Percentiles rank a stretch among this genome's conserved stretches.
These are phyloP conservation scores for Oscheius sp. DNA, from an alignment of 2,888 invertebrate species.

Conservation along the genomic window DNA sequence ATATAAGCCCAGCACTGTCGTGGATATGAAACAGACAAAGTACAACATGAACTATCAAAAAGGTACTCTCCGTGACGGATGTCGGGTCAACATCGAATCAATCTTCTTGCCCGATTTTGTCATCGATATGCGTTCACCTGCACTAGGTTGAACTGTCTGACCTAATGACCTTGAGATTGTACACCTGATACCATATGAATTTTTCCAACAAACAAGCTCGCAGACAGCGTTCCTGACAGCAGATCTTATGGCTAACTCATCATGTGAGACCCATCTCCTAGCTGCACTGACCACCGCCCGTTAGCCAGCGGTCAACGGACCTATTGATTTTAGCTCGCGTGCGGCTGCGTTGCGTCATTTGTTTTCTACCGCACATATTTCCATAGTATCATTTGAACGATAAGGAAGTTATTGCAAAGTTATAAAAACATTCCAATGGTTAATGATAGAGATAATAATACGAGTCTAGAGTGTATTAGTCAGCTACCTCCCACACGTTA, in stretches of 20 bases:
- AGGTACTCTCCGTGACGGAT: conserved; percentile 5
- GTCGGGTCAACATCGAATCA: conserved; percentile 14
- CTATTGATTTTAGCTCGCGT: conserved; percentile 35
- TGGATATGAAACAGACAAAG: background rate
- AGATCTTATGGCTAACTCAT: background rate
- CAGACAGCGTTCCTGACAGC: background rate
- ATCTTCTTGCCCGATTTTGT: conserved; percentile 26
- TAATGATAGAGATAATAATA: background rate
- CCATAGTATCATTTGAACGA: conserved; percentile 19
- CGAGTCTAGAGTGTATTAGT: background rate
- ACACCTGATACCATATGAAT: background rate
- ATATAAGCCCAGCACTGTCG: background rate
- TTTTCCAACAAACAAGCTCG: background rate
- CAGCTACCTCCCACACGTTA: background rate
- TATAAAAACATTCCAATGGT: background rate
- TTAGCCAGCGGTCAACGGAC: conserved; percentile 30
- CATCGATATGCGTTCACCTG: conserved; percentile 27
- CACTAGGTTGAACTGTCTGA: background rate
- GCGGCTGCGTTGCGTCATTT: conserved; percentile 38
- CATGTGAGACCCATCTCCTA: background rate
- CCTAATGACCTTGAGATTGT: background rate
- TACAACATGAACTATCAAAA: conserved; percentile 1
- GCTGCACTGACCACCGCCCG: conserved; percentile 4
- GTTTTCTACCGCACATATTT: conserved; percentile 17
- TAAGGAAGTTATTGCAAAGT: conserved; percentile 4